phyloP scores from a whole-genome alignment of 37 sponge, comb jelly and placozoan species.

The Crambe crambe region DNA sequence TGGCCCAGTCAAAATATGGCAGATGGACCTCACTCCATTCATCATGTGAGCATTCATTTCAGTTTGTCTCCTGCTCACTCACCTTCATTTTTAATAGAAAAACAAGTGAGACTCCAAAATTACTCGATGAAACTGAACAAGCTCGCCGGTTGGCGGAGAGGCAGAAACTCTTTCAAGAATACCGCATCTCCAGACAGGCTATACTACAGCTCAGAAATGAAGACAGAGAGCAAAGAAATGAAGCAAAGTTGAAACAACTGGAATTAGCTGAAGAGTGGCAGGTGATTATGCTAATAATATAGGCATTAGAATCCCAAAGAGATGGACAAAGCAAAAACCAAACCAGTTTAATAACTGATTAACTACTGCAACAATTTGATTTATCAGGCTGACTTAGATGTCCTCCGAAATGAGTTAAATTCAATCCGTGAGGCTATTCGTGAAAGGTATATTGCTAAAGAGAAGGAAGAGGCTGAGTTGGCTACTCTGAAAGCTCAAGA shows the following conservation, averaged over 20 bases:
- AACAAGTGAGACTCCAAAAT: not conserved
- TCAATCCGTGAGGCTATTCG: conserved; percentile 36
- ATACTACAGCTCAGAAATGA: conserved; percentile 43
- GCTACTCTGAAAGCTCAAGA: conserved; percentile 4
- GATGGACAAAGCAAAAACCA: no score
- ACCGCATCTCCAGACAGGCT: conserved; percentile 20
- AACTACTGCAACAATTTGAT: not conserved
- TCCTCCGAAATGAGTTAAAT: conserved; percentile 31
- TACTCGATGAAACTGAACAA: conserved; percentile 45
- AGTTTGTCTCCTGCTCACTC: no score
- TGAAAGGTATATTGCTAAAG: conserved; percentile 22
- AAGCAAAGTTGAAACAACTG: conserved; percentile 43
- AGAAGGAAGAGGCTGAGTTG: conserved; percentile 36
- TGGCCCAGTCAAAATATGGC: conserved; percentile 10
- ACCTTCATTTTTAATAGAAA: not conserved
- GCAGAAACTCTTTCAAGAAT: conserved; percentile 26
- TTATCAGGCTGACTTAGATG: conserved; percentile 40
- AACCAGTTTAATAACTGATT: no score
- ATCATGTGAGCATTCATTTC: conserved; percentile 18
- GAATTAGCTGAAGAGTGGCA: conserved; percentile 61
- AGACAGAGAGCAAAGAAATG: conserved; percentile 55
- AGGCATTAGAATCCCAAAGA: not conserved
- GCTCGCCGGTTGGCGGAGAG: conserved; percentile 21
- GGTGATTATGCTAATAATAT: conserved; percentile 17
- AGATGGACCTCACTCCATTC: conserved; percentile 41